Evolutionary conservation across 2,113 vertebrate genomes (phyloP).

Genomic region (Nematolebias whitei): DNA sequence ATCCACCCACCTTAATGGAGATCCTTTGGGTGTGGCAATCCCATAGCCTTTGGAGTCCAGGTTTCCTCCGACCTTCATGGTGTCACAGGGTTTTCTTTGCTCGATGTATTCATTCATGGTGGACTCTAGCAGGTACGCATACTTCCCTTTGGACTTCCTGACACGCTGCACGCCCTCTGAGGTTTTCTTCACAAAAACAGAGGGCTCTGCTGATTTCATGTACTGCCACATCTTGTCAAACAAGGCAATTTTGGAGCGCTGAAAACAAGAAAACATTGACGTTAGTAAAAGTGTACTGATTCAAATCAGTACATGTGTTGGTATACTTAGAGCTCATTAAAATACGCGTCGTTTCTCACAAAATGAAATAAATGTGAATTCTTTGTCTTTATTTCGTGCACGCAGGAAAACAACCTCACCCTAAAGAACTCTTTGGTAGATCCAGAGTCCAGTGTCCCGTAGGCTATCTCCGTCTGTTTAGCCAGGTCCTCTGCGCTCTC

Average conservation of each 20-base stretch:
- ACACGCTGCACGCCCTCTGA: conserved; percentile 94
- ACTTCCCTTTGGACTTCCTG: conserved; percentile 97
- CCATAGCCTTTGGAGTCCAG: conserved; percentile 99
- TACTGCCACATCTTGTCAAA: conserved; percentile 99
- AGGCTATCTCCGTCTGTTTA: conserved; percentile 97
- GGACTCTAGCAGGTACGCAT: conserved; percentile 96
- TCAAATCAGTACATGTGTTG: too few species aligned
- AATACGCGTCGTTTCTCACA: too few species aligned
- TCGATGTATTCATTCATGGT: conserved; percentile 99
- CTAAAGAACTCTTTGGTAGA: conserved; percentile 99
- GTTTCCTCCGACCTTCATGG: conserved; percentile 99
- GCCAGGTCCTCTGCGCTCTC: conserved; percentile 97
- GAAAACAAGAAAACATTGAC: conserved; percentile 27
- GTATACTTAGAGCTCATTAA: too few species aligned
- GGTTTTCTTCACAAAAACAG: conserved; percentile 96
- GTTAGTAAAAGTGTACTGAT: neutral
- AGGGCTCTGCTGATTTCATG: conserved; percentile 96
- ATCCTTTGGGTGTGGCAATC: conserved; percentile 98
- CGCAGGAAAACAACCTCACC: too few species aligned
- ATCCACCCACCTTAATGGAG: conserved; percentile 99
- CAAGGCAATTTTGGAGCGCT: conserved; percentile 98
- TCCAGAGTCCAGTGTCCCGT: conserved; percentile 96
- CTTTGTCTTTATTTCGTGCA: too few species aligned
- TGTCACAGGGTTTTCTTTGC: conserved; percentile 96
- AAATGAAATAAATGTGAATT: too few species aligned